A percentile compares a stretch with the other conserved stretches of the same genome.
phyloP scores from a whole-genome alignment of 2,797 vertebrate genomes.

The Spinus olivaceus region DNA sequence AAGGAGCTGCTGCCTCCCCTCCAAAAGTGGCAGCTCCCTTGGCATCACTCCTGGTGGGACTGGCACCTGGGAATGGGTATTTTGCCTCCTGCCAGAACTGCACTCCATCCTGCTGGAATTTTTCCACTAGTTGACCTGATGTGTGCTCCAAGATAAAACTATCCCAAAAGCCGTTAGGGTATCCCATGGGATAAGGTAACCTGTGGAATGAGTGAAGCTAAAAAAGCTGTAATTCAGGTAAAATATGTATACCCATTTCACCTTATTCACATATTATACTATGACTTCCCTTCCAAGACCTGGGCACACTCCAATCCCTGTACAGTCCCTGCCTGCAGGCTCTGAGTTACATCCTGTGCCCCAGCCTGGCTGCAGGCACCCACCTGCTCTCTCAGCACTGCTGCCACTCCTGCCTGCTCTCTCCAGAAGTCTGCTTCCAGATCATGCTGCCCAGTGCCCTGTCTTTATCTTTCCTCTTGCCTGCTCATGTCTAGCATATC shows the following conservation, averaged over 20 bases:
- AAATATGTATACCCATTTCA: not conserved
- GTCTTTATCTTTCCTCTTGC: not conserved
- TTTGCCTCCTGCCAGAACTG: not conserved
- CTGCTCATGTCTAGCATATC: not conserved
- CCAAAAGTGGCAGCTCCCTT: not conserved
- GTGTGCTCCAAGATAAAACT: fast-evolving
- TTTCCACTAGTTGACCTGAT: not conserved
- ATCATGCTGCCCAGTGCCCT: not conserved
- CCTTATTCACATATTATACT: fast-evolving
- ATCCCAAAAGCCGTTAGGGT: not conserved
- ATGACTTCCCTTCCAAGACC: fast-evolving
- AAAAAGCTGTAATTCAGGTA: not conserved
- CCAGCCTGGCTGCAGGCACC: fast-evolving
- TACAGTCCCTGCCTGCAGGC: fast-evolving
- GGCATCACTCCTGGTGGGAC: fast-evolving
- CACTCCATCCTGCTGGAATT: not conserved
- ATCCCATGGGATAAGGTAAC: not conserved
- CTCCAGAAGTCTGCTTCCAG: not conserved
- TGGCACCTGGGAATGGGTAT: not conserved
- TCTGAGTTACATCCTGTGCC: not conserved
- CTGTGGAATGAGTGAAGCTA: not conserved
- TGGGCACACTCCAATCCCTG: fast-evolving
- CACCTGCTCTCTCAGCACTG: fast-evolving
- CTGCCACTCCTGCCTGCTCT: not conserved
- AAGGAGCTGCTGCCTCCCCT: not conserved